Conservation (phyloP, 2,113 vertebrate genomes). For the Natator depressus region DNA sequence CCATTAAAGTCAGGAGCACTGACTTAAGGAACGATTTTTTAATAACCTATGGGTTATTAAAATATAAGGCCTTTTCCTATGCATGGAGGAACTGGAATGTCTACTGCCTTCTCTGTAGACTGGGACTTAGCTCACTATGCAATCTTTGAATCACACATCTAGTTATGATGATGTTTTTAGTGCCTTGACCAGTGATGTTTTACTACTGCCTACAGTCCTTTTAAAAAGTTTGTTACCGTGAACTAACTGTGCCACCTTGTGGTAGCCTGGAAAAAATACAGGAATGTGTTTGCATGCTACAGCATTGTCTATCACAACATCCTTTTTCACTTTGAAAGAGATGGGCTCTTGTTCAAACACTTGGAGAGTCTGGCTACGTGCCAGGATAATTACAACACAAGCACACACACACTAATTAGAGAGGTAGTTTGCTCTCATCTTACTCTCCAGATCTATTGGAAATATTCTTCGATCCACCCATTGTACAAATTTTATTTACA, state of each 20-base stretch:
- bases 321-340: background rate
- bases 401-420: background rate
- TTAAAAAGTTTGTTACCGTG: background rate
- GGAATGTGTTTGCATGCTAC: background rate
- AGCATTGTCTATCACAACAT: background rate
- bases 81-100: fast-evolving
- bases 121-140: fast-evolving
- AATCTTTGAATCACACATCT: background rate
- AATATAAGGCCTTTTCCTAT: background rate
- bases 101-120: background rate
- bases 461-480: background rate
- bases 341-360: background rate
- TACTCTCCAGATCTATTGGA: background rate
- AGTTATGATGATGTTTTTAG: fast-evolving
- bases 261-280: background rate
- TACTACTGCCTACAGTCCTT: background rate
- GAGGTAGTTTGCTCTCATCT: background rate
- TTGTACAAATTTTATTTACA: too few species aligned
- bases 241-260: constrained; percentile 54
- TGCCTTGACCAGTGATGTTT: fast-evolving
- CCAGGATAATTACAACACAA: background rate
- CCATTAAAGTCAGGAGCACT: background rate
- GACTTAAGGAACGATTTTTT: background rate
- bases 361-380: background rate
- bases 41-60: background rate